phyloP scores from a whole-genome alignment of 2,797 vertebrate genomes.

The Mus spretus region DNA sequence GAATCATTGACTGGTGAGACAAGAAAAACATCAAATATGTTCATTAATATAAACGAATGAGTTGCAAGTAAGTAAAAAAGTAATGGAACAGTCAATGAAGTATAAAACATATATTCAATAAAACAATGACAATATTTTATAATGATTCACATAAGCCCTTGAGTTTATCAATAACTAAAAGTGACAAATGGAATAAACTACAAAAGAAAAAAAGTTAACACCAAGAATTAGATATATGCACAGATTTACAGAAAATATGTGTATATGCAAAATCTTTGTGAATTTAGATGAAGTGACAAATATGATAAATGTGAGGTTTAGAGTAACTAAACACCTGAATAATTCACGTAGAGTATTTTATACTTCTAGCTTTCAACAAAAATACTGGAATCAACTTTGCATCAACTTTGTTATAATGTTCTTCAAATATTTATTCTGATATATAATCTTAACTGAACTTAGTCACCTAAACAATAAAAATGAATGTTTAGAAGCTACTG shows the following conservation, averaged over 20 bases:
- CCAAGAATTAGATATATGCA: not conserved
- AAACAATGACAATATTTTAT: not conserved
- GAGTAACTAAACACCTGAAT: not conserved
- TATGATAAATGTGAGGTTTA: not conserved
- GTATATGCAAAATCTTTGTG: not conserved
- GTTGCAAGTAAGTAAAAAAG: not conserved
- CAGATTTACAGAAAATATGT: not conserved
- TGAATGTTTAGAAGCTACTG: not conserved
- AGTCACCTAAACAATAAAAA: not conserved
- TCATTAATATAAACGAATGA: not conserved
- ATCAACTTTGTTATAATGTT: not conserved
- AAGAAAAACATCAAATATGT: not conserved
- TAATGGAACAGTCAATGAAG: not conserved
- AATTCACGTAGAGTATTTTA: not conserved
- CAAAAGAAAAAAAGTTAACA: not conserved
- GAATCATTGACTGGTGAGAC: too few species aligned
- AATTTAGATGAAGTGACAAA: not conserved
- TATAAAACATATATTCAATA: not conserved
- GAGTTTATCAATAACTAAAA: not conserved
- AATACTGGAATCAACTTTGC: not conserved
- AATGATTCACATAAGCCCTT: not conserved
- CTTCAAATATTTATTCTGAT: conserved; percentile 39
- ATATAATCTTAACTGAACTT: not conserved
- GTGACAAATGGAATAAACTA: not conserved
- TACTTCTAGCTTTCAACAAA: not conserved